Evolutionary conservation across 1,140 invertebrate genomes (phyloP).

Genomic region (Ceratoteleas bidentatus): DNA sequence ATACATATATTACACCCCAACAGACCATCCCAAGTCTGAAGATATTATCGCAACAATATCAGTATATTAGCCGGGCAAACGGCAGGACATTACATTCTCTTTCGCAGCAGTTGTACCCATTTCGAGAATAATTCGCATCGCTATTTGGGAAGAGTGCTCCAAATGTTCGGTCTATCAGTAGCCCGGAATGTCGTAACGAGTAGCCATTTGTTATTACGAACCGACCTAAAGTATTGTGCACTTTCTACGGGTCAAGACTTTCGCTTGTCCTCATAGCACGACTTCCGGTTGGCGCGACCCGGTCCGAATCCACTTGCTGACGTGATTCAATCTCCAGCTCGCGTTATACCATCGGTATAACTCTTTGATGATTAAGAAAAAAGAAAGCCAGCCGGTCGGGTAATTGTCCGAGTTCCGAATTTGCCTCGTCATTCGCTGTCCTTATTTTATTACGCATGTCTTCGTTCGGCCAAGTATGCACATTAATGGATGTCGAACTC

Average conservation of each 20-base stretch:
- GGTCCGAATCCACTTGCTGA: conserved; percentile 55
- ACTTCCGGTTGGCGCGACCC: conserved; percentile 60
- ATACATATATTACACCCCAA: too few species aligned
- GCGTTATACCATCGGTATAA: conserved; percentile 39
- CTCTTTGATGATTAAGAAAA: conserved; percentile 74
- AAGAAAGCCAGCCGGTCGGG: conserved; percentile 67
- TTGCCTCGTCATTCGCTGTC: conserved; percentile 39
- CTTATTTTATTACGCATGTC: conserved; percentile 18
- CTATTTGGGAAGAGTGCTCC: background rate
- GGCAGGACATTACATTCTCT: too few species aligned
- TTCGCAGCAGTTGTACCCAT: too few species aligned
- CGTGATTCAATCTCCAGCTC: conserved; percentile 69
- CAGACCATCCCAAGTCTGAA: too few species aligned
- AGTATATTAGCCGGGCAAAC: too few species aligned
- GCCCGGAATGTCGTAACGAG: conserved; percentile 47
- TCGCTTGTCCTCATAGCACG: conserved; percentile 48
- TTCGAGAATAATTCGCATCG: too few species aligned
- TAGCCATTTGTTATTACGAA: conserved; percentile 38
- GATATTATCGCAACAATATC: too few species aligned
- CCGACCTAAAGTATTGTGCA: conserved; percentile 36
- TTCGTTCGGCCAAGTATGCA: conserved; percentile 27
- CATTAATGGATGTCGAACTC: conserved; percentile 23
- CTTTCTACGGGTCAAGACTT: conserved; percentile 61
- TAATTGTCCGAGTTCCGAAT: conserved; percentile 65
- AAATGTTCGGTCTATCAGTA: conserved; percentile 27